These are phyloP conservation scores for Portevinia maculata DNA, from an alignment of 2,888 invertebrate species.

Conservation along the genomic window DNA sequence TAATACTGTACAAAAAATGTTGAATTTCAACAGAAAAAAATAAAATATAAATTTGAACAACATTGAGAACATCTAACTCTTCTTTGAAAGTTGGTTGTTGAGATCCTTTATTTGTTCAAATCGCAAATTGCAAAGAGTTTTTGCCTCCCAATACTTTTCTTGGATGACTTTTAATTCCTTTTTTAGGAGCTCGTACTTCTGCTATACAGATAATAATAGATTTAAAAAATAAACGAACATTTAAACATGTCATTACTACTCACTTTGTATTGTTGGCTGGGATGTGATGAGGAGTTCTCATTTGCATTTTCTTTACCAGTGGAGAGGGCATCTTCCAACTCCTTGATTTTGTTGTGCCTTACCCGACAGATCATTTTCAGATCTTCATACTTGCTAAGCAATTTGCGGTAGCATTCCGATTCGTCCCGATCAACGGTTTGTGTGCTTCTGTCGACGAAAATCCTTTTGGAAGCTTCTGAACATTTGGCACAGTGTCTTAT, in stretches of 20 bases:
- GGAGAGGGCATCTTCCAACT: constrained; percentile 76
- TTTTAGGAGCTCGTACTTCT: constrained; percentile 72
- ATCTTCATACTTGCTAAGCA: constrained; percentile 78
- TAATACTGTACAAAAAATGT: constrained; percentile 71
- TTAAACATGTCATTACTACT: background rate
- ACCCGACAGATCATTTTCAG: constrained; percentile 77
- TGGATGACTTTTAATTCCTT: constrained; percentile 72
- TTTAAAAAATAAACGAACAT: background rate
- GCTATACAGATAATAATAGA: constrained; percentile 42
- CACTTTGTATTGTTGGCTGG: constrained; percentile 49
- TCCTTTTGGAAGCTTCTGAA: constrained; percentile 27
- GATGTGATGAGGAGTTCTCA: constrained; percentile 69
- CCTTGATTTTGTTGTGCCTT: constrained; percentile 77
- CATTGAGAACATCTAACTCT: constrained; percentile 34
- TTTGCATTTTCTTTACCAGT: constrained; percentile 61
- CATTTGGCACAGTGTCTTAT: constrained; percentile 53
- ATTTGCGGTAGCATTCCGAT: constrained; percentile 70
- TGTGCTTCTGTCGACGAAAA: constrained; percentile 36
- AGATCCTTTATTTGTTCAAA: constrained; percentile 69
- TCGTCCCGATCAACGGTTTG: constrained; percentile 67
- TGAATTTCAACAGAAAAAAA: constrained; percentile 48
- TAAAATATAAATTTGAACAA: constrained; percentile 39
- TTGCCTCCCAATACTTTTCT: constrained; percentile 76
- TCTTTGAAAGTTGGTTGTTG: constrained; percentile 33
- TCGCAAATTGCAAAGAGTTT: constrained; percentile 71